Conservation (phyloP, 2,797 vertebrate genomes). For the Macropodus opercularis region DNA sequence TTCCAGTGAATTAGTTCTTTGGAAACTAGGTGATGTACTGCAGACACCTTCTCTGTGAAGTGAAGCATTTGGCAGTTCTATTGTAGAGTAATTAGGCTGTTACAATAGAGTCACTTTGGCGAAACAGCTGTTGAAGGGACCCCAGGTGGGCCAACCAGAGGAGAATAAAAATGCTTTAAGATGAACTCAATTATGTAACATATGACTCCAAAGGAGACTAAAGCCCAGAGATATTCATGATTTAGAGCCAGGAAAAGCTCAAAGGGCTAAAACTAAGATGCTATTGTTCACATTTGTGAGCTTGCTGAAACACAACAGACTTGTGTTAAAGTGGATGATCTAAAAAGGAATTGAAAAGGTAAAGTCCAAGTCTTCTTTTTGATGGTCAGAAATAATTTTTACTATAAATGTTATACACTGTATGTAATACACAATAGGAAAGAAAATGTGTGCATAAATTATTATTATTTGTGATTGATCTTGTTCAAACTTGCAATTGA, state of each 20-base stretch:
- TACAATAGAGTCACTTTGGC: slow-evolving; percentile 54
- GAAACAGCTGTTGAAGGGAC: slow-evolving; percentile 23
- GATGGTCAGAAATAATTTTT: too few relatives aligned
- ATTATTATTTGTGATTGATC: too few relatives aligned
- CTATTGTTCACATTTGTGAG: not conserved
- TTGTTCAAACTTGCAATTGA: too few relatives aligned
- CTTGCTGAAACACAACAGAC: not conserved
- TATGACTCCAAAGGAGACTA: slow-evolving; percentile 10
- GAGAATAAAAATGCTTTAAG: slow-evolving; percentile 33
- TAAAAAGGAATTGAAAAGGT: too few relatives aligned
- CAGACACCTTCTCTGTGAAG: slow-evolving; percentile 64
- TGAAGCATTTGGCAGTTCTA: slow-evolving; percentile 55
- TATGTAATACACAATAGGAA: too few relatives aligned
- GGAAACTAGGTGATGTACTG: slow-evolving; percentile 60
- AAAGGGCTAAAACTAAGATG: not conserved
- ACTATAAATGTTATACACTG: too few relatives aligned
- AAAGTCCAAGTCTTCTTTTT: too few relatives aligned
- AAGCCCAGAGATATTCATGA: not conserved
- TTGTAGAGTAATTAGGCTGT: slow-evolving; percentile 62
- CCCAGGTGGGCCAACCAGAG: slow-evolving; percentile 32
- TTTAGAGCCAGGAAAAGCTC: not conserved
- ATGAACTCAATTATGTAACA: slow-evolving; percentile 29
- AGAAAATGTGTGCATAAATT: too few relatives aligned
- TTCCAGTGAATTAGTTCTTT: slow-evolving; percentile 57
- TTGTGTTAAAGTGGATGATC: not conserved